Evolutionary conservation across 2,113 vertebrate species (phyloP), one percentile per base, ranked within the genome.

Genomic region (Myotis brandtii): DNA sequence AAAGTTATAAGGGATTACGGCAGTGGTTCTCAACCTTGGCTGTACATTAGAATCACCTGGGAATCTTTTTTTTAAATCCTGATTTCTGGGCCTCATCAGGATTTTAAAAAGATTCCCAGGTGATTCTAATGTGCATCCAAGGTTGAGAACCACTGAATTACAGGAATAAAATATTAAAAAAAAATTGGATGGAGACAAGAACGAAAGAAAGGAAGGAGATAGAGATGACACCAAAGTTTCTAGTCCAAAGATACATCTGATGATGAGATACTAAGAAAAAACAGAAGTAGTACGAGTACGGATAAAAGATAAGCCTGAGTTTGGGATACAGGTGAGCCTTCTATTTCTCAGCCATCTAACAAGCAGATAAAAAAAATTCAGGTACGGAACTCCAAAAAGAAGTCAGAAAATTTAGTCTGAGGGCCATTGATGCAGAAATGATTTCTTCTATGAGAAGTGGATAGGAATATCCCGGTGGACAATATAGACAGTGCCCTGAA

Each of bases 361-460:
- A 72, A 32, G 30, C 13, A 80, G 32, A 67, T 23, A 80, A 66
- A 80, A 80, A n/a, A 77, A 89, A 46, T 43, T 62, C 46, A 92
- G 34, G 18, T 80, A 18, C 0, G 18, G 25, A 82, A 91, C 62
- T 62, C 21, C 27, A 62, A 6, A 59, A 43, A 93, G 21, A 92
- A 69, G 17, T 27, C 46, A 77, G 59, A 25, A 79, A 86, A 86
- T 48, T 83, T 66, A 91, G 52, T 94, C 82, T 86, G 37, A 77
- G 21, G 52, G 20, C 84, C 54, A 87, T 16, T 59, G 82, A 67
- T 62, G 20, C 12, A 90, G 56, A 95, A 77, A 89, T 56, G 32
- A 70, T 12, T 66, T 70, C 14, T 34, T 83, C 32, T 23, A 4
- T 48, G 25, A 76, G 52, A 91, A 67, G 54, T 59, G 32, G 48